Percentiles rank a stretch among this genome's conserved stretches.
phyloP scores from a whole-genome alignment of 2,797 vertebrate species.

The Delichon dasypus region DNA sequence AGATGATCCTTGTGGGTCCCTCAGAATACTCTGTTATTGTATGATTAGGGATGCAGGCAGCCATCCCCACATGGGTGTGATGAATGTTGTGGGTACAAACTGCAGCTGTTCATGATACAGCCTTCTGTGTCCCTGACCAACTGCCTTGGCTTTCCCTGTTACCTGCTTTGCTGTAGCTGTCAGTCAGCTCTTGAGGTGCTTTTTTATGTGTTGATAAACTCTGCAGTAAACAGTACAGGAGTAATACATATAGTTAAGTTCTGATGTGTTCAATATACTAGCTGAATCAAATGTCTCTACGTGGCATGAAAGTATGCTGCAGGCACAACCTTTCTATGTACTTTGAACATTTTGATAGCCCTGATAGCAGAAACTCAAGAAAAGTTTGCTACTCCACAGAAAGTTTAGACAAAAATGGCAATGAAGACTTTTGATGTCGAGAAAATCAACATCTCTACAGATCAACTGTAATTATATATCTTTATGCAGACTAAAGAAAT shows the following conservation, averaged over 20 bases:
- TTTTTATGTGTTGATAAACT: not conserved
- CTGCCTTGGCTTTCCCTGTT: not conserved
- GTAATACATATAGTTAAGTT: not conserved
- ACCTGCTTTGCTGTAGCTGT: not conserved
- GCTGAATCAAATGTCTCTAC: not conserved
- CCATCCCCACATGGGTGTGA: too few relatives aligned
- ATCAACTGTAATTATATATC: not conserved
- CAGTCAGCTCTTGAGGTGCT: not conserved
- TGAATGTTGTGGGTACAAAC: not conserved
- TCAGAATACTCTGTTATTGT: not conserved
- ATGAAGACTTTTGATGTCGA: fast-evolving
- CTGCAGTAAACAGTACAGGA: not conserved
- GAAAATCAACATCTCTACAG: not conserved
- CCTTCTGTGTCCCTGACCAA: not conserved
- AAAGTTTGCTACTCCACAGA: not conserved
- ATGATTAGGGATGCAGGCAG: not conserved
- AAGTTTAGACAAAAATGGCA: not conserved
- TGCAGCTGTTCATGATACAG: not conserved
- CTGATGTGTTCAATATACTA: not conserved
- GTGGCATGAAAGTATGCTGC: fast-evolving
- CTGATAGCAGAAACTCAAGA: not conserved
- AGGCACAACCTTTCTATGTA: not conserved
- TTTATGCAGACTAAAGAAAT: not conserved
- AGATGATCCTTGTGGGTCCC: not conserved
- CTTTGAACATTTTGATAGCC: not conserved